Conservation (phyloP, 2,797 vertebrate species). For the Ispidina lecontei region DNA sequence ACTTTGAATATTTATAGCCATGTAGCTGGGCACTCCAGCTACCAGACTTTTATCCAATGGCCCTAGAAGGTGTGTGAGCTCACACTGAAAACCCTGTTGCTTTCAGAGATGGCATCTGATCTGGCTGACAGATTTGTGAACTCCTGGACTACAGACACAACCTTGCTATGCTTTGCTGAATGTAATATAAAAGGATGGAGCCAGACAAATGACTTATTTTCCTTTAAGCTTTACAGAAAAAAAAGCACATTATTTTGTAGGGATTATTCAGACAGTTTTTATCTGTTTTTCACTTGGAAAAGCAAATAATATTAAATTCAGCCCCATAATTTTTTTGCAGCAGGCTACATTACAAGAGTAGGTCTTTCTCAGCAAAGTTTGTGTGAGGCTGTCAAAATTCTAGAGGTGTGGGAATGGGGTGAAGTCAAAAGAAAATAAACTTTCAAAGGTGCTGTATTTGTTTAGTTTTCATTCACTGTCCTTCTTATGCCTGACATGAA, state of each 20-base stretch:
- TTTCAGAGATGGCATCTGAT: background rate
- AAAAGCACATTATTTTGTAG: background rate
- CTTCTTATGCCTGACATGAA: background rate
- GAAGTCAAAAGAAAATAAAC: background rate
- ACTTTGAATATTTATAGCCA: slow-evolving; percentile 9
- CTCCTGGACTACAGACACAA: background rate
- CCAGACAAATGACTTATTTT: background rate
- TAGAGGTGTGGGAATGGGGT: background rate
- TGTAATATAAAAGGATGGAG: background rate
- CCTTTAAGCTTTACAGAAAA: background rate
- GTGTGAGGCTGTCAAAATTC: background rate
- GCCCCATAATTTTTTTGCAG: background rate
- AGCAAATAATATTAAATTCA: background rate
- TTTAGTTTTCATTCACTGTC: background rate
- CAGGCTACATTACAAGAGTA: rapidly evolving
- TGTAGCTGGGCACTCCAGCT: background rate
- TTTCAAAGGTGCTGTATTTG: rapidly evolving
- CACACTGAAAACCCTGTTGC: background rate
- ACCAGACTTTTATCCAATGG: background rate
- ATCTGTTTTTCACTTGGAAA: background rate
- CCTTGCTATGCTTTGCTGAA: background rate
- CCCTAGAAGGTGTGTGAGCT: background rate
- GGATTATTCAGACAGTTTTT: background rate
- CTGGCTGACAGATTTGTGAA: background rate
- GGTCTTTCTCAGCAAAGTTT: background rate